Conservation (phyloP, 1,140 invertebrate genomes). For the Apis mellifera region DNA sequence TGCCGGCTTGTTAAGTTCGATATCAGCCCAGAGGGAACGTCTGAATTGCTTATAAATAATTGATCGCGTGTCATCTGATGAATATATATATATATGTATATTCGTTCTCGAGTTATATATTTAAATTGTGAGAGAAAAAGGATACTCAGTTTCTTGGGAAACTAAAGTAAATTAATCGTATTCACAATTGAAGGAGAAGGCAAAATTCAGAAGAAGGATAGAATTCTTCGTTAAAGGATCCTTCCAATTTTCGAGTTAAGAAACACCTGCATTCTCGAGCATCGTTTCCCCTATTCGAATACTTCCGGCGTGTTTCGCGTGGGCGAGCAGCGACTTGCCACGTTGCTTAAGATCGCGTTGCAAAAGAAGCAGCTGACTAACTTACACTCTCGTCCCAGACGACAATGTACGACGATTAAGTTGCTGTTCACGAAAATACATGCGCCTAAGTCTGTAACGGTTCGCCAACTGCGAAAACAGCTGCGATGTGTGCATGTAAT, state of each 20-base stretch:
- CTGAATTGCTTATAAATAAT: constrained; percentile 37
- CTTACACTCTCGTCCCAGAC: constrained; percentile 6
- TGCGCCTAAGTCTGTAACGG: not conserved
- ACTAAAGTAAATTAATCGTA: no score
- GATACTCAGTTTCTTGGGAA: no score
- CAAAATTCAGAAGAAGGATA: no score
- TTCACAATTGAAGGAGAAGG: no score
- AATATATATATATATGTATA: no score
- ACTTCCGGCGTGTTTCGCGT: constrained; percentile 22
- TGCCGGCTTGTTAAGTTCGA: constrained; percentile 17
- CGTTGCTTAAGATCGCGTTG: constrained; percentile 52
- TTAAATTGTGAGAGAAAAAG: no score
- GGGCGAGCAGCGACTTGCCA: constrained; percentile 40
- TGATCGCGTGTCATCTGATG: not conserved
- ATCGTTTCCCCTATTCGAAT: constrained; percentile 54
- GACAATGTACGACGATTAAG: constrained; percentile 36
- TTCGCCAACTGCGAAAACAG: not conserved
- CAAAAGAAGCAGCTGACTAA: constrained; percentile 46
- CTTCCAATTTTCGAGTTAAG: no score
- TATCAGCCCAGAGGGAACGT: not conserved
- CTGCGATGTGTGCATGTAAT: not conserved
- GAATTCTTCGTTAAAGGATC: no score
- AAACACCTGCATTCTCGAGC: constrained; percentile 48
- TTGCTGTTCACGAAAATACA: constrained; percentile 43
- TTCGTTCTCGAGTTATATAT: no score